A percentile compares a stretch with the other conserved stretches of the same genome.
These are phyloP conservation scores for Philopotamus ludificatus DNA, from an alignment of 1,140 invertebrate genomes.

Conservation along the genomic window DNA sequence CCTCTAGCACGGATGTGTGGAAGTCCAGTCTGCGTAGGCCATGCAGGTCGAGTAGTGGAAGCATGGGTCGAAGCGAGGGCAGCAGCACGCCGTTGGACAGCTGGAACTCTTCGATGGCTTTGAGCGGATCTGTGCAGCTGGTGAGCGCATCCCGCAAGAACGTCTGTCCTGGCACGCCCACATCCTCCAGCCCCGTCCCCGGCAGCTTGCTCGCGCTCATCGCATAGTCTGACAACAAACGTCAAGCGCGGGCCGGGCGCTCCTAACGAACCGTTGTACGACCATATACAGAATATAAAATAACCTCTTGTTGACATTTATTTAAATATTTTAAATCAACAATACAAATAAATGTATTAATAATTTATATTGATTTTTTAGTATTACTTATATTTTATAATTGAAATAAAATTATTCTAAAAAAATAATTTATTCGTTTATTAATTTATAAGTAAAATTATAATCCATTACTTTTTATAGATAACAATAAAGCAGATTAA, in stretches of 20 bases:
- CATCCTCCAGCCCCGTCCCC: slow-evolving; percentile 73
- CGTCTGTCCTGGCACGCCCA: slow-evolving; percentile 88
- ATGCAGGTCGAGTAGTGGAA: slow-evolving; percentile 92
- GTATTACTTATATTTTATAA: neutral
- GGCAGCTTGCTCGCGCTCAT: slow-evolving; percentile 51
- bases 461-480: too few species aligned
- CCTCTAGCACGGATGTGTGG: slow-evolving; percentile 92
- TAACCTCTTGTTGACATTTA: too few species aligned
- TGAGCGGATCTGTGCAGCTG: slow-evolving; percentile 92
- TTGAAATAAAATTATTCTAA: neutral
- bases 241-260: neutral
- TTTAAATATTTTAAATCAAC: neutral
- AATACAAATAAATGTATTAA: neutral
- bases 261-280: neutral
- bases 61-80: slow-evolving; percentile 88
- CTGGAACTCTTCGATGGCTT: slow-evolving; percentile 97
- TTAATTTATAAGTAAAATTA: too few species aligned
- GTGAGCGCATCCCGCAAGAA: slow-evolving; percentile 89
- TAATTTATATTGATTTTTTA: neutral
- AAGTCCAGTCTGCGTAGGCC: slow-evolving; percentile 90
- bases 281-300: neutral
- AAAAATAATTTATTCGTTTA: neutral
- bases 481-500: too few species aligned
- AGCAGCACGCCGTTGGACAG: slow-evolving; percentile 92
- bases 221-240: slow-evolving; percentile 45